phyloP scores from a whole-genome alignment of 92 coral and sea anemone species.

The Diadumene lineata region DNA sequence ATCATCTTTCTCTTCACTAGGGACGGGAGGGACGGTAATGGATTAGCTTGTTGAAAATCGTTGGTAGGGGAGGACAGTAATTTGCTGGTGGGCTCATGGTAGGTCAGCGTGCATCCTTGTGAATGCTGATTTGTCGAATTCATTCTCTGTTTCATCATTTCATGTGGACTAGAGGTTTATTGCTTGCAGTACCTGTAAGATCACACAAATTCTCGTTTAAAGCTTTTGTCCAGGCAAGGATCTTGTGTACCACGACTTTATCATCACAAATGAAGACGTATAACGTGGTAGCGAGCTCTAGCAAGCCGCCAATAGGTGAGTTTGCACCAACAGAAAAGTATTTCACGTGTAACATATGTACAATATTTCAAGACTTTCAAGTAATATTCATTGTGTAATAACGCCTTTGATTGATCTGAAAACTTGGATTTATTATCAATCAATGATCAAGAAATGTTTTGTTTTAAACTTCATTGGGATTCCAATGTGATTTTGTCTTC shows the following conservation, averaged over 20 bases:
- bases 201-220: conserved; percentile 34
- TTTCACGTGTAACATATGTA: background rate
- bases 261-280: conserved; percentile 54
- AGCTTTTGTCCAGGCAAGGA: conserved; percentile 24
- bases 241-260: conserved; percentile 31
- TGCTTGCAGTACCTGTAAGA: conserved; percentile 36
- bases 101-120: background rate
- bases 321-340: conserved; percentile 6
- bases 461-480: background rate
- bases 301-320: conserved; percentile 91
- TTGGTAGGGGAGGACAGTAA: too few relatives aligned
- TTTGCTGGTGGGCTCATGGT: conserved; percentile 6
- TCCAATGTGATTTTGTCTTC: background rate
- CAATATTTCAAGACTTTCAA: background rate
- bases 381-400: background rate
- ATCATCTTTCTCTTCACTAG: background rate
- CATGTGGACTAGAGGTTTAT: conserved; percentile 63
- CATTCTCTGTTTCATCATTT: conserved; percentile 23
- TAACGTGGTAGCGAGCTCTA: conserved; percentile 61
- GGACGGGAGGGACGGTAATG: background rate
- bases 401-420: background rate
- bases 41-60: too few relatives aligned
- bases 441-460: background rate
- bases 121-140: background rate
- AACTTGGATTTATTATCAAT: background rate